A percentile compares a stretch with the other conserved stretches of the same genome.
phyloP scores from a whole-genome alignment of 2,888 invertebrate genomes.

The Amorpha juglandis region DNA sequence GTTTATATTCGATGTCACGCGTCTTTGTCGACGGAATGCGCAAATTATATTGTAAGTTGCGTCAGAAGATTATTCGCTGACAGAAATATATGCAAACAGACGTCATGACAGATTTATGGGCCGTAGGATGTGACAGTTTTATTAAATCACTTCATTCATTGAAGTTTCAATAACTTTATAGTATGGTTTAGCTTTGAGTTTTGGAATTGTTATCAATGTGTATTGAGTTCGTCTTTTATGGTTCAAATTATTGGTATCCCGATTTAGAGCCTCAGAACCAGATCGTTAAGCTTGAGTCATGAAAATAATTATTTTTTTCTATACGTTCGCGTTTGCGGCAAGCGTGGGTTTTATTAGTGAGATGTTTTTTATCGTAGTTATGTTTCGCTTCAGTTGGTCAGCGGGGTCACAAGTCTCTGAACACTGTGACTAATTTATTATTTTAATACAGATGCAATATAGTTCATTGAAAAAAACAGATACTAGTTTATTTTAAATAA shows the following conservation, averaged over 20 bases:
- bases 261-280: constrained; percentile 43
- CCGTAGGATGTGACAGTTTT: constrained; percentile 47
- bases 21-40: constrained; percentile 53
- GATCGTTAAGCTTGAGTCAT: constrained; percentile 51
- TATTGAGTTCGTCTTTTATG: neutral
- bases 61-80: constrained; percentile 46
- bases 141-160: constrained; percentile 36
- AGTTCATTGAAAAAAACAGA: neutral
- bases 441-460: neutral
- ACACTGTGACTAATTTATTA: constrained; percentile 24
- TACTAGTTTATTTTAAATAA: neutral
- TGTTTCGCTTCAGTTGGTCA: constrained; percentile 55
- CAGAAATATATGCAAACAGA: constrained; percentile 42
- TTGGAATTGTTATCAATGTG: constrained; percentile 1
- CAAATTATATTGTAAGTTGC: constrained; percentile 50
- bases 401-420: constrained; percentile 47
- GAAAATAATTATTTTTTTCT: constrained; percentile 47
- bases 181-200: constrained; percentile 31
- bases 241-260: neutral
- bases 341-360: constrained; percentile 43
- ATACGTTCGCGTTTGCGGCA: constrained; percentile 33
- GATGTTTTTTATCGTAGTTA: constrained; percentile 56
- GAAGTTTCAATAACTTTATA: constrained; percentile 35
- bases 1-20: constrained; percentile 42
- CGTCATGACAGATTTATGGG: constrained; percentile 38